Conservation (phyloP, 1,140 invertebrate genomes). For the Prorops nasuta region DNA sequence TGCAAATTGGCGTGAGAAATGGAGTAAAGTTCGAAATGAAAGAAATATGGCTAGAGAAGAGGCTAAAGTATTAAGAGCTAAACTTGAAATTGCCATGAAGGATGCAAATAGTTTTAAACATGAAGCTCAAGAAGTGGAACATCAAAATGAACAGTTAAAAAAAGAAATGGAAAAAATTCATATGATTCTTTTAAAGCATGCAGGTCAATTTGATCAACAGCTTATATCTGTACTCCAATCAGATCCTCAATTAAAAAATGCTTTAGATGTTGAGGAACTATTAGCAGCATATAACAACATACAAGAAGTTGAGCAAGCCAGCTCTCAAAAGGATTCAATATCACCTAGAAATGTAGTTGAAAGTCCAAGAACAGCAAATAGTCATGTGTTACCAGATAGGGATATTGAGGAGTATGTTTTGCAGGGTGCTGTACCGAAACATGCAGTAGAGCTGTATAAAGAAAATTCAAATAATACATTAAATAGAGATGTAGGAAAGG, state of each 20-base stretch:
- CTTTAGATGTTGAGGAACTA: conserved; percentile 45
- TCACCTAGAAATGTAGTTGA: conserved; percentile 29
- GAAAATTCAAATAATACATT: conserved; percentile 35
- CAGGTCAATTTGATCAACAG: conserved; percentile 62
- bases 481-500: conserved; percentile 37
- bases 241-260: conserved; percentile 45
- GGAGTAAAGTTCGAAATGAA: conserved; percentile 89
- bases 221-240: conserved; percentile 48
- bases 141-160: conserved; percentile 77
- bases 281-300: conserved; percentile 47
- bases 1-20: conserved; percentile 90
- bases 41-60: conserved; percentile 86
- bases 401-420: conserved; percentile 66
- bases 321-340: conserved; percentile 25
- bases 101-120: conserved; percentile 74
- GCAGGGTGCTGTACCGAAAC: conserved; percentile 65
- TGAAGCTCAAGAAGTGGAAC: conserved; percentile 77
- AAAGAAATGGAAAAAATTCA: conserved; percentile 79
- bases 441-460: conserved; percentile 57
- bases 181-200: conserved; percentile 66
- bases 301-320: conserved; percentile 23
- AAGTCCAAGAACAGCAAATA: conserved; percentile 14
- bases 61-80: conserved; percentile 74
- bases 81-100: conserved; percentile 77
- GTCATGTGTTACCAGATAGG: conserved; percentile 39